Evolutionary conservation across 2,113 vertebrate species (phyloP).

Genomic region (Lota lota): DNA sequence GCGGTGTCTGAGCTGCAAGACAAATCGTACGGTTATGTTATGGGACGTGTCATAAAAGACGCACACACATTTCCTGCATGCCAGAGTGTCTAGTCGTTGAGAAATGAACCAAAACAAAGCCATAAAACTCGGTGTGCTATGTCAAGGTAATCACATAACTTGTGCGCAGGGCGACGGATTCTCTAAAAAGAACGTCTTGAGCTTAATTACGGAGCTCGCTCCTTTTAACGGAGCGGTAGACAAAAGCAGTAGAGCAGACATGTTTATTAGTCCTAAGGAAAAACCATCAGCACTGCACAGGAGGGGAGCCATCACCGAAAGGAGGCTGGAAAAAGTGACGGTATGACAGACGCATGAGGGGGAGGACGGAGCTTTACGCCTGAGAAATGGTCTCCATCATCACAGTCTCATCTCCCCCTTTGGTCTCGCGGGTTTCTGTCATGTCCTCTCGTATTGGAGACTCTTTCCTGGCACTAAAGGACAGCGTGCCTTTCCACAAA

Average conservation of each 20-base stretch:
- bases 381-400: constrained; percentile 18
- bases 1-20: constrained; percentile 76
- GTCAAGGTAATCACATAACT: too few species aligned
- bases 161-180: too few species aligned
- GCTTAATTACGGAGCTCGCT: too few species aligned
- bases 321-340: constrained; percentile 39
- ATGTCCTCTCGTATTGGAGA: constrained; percentile 23
- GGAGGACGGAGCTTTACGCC: constrained; percentile 3
- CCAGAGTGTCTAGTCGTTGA: too few species aligned
- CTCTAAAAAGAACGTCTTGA: too few species aligned
- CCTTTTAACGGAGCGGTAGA: not conserved
- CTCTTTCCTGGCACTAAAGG: constrained; percentile 34
- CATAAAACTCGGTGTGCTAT: too few species aligned
- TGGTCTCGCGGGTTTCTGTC: constrained; percentile 31
- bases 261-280: constrained; percentile 17
- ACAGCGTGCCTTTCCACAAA: constrained; percentile 4
- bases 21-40: not conserved
- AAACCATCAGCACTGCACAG: constrained; percentile 22
- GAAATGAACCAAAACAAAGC: too few species aligned
- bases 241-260: constrained; percentile 17
- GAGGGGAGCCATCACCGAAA: constrained; percentile 24
- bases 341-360: constrained; percentile 24
- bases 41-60: not conserved
- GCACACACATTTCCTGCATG: too few species aligned
- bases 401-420: constrained; percentile 29